Percentiles rank a stretch among this genome's conserved stretches.
phyloP scores from a whole-genome alignment of 2,888 invertebrate genomes.

The Apomyelois bistriatella region DNA sequence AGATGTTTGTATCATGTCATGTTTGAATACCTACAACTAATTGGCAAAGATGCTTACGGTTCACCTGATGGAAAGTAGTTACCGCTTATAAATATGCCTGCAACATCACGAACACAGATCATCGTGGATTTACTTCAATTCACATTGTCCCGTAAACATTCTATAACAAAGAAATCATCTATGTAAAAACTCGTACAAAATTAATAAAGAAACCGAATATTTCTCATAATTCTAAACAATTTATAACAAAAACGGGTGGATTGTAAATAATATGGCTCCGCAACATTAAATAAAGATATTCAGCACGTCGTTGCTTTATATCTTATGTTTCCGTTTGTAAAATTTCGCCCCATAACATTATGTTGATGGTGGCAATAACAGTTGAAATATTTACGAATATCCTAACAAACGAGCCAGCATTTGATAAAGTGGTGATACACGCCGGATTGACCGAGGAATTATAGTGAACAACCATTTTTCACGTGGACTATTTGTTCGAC shows the following conservation, averaged over 20 bases:
- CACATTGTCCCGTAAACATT: too few relatives aligned
- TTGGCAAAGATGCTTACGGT: too few relatives aligned
- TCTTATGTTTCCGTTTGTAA: constrained; percentile 76
- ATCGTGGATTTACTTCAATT: too few relatives aligned
- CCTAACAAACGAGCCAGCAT: constrained; percentile 66
- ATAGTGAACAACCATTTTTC: constrained; percentile 57
- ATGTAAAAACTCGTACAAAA: too few relatives aligned
- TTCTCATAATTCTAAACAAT: constrained; percentile 20
- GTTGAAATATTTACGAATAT: constrained; percentile 79
- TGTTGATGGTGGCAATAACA: constrained; percentile 77
- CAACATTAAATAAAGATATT: constrained; percentile 59
- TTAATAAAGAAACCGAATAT: neutral
- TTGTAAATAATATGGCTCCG: constrained; percentile 50
- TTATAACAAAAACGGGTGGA: constrained; percentile 35
- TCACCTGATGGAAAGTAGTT: too few relatives aligned
- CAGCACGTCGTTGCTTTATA: constrained; percentile 61
- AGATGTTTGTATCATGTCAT: too few relatives aligned
- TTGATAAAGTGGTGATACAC: constrained; percentile 68
- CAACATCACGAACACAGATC: too few relatives aligned
- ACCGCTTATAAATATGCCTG: too few relatives aligned
- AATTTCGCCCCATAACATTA: constrained; percentile 77
- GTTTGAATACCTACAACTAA: too few relatives aligned
- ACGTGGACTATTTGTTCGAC: constrained; percentile 32
- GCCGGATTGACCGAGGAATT: constrained; percentile 67
- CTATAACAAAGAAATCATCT: too few relatives aligned